Evolutionary conservation across 1,140 invertebrate genomes (phyloP), one percentile per base, ranked within the genome.

Genomic region (Sarcophaga bullata): DNA sequence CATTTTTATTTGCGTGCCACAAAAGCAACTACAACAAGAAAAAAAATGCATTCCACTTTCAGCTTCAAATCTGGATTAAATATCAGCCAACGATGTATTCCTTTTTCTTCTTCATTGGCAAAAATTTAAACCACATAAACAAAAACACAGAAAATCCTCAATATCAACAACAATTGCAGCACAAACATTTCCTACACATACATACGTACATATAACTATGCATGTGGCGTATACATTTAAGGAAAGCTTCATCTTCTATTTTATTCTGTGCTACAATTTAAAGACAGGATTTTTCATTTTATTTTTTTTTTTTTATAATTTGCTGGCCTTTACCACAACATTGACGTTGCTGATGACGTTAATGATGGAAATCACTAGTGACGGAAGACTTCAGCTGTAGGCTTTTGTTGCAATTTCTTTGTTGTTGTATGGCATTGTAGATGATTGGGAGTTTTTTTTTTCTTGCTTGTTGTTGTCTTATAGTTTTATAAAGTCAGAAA

Each of bases 401-500:
- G 75, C 48, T 78, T 76, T 78, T 47, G 37, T 75, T 37, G 81
- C 49, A 75, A 68, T 52, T 75, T 75, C 75, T 80, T 78, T 68
- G 58, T 68, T 46, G 19, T 76, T 48, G n/a, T 13, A 76, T 76
- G 25, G 25, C 25, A 37, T 37, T 37, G 25, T 37, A 37, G 25
- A 37, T 37, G 25, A 37, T 76, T 48, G 73, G 3, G n/a, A n/a
- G 7, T 81, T 82, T 84, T 73, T 72, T 49, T 81, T 82, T 80
- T 82, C 80, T 82, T 83, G 84, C 83, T 83, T 83, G 81, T 72
- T 83, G 81, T 72, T 37, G 25, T 37, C 25, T 37, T 37, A 37
- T 37, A 37, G 25, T 37, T 37, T 37, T 37, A 37, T 37, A 37
- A 76, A 82, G 84, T 85, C 84, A 82, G 84, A 84, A 80, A 83